phyloP scores from a whole-genome alignment of 2,797 vertebrate genomes.

The Esox lucius region DNA sequence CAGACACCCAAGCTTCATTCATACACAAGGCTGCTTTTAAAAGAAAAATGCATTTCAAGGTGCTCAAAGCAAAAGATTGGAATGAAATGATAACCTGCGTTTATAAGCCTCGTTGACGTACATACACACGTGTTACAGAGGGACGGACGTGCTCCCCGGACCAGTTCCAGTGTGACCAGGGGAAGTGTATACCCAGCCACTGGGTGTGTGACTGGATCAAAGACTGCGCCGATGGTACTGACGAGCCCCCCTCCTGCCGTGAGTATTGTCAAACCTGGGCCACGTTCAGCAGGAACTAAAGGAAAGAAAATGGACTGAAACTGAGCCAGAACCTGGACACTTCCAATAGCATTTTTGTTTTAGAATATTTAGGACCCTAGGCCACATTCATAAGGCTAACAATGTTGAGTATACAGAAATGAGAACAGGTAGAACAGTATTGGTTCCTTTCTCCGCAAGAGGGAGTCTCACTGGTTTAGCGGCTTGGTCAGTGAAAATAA shows the following conservation, averaged over 20 bases:
- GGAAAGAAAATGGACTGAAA: neutral
- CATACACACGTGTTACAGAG: constrained; percentile 43
- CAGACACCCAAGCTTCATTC: too few relatives aligned
- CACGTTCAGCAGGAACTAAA: neutral
- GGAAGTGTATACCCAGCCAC: constrained; percentile 64
- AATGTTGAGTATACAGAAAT: neutral
- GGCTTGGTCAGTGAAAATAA: too few relatives aligned
- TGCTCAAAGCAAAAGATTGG: too few relatives aligned
- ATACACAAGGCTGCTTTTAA: too few relatives aligned
- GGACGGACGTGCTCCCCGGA: constrained; percentile 61
- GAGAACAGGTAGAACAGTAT: neutral
- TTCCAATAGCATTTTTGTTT: too few relatives aligned
- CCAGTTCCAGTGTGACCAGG: constrained; percentile 65
- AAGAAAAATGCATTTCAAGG: too few relatives aligned
- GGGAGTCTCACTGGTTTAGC: neutral
- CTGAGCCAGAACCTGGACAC: too few relatives aligned
- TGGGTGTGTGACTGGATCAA: constrained; percentile 68
- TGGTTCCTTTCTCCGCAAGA: neutral
- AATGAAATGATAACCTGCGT: too few relatives aligned
- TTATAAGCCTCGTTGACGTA: too few relatives aligned
- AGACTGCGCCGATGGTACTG: constrained; percentile 71
- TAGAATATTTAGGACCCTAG: too few relatives aligned
- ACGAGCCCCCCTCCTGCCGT: constrained; percentile 73
- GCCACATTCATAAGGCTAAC: too few relatives aligned
- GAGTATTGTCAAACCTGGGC: constrained; percentile 19